A percentile compares a stretch with the other conserved stretches of the same genome.
phyloP scores from a whole-genome alignment of 1,140 invertebrate species.

The Cotesia chilonis region DNA sequence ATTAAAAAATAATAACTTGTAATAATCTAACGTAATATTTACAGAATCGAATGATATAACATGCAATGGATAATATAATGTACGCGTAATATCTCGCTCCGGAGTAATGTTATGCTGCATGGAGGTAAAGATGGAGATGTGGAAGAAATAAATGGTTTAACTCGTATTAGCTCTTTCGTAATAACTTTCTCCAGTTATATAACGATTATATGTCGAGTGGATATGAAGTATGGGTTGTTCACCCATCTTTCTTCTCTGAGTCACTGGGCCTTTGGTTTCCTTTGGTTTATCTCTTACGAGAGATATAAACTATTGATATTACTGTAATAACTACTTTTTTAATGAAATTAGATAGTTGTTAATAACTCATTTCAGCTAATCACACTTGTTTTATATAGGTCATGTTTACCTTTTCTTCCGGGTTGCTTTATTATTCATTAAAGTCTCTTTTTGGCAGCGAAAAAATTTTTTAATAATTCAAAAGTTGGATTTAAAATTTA shows the following conservation, averaged over 20 bases:
- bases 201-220: conserved; percentile 35
- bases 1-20: background rate
- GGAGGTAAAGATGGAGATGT: background rate
- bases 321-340: no score
- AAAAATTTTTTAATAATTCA: no score
- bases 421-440: no score
- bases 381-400: no score
- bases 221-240: conserved; percentile 48
- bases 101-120: background rate
- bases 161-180: conserved; percentile 52
- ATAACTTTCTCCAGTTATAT: conserved; percentile 61
- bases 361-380: no score
- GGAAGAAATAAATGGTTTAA: conserved; percentile 11
- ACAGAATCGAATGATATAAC: conserved; percentile 15
- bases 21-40: background rate
- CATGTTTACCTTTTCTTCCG: no score
- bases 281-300: conserved; percentile 2
- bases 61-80: conserved; percentile 6
- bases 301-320: no score
- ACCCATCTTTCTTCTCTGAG: conserved; percentile 52
- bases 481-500: no score
- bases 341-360: no score
- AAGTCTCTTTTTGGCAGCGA: no score
- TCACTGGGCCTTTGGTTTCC: background rate
- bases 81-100: no score